Evolutionary conservation across 92 coral and sea anemone species (phyloP), one percentile per base, ranked within the genome.

Genomic region (Palythoa grandiflora): DNA sequence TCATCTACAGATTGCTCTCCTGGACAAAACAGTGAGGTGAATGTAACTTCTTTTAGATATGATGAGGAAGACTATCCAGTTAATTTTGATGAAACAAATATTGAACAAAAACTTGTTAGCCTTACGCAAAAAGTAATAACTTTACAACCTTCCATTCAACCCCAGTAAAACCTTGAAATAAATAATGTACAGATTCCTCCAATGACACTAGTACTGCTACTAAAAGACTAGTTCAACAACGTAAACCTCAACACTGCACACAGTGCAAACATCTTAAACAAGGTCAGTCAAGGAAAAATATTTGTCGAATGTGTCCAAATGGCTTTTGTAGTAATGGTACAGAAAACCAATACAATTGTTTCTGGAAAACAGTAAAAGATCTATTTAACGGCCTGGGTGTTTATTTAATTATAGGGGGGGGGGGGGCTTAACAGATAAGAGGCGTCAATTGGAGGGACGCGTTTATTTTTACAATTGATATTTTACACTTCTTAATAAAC

Each of bases 271-370:
- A 83, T 61, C 38, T 50, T 39, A 83, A n/a, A 61, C 57, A 40
- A 36, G 87, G 78, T 28, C 78, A 83, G 53, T 38, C 87, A 28
- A 66, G 9, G 7, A 66, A 66, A n/a, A 3, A 9, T 66, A 83
- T 21, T 38, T 83, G 87, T 68, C 78, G 59, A 16, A 44, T 20
- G 38, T 83, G 87, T 54, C 87, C 87, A 65, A 0, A 37, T 39
- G 60, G 73, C 21, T 28, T 83, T 38, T 83, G 78, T 17, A 63
- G 75, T 65, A 14, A 6, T 9, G 13, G 11, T 14, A 28, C 87
- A 17, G 21, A 20, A 36, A 83, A 3, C 47, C 87, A 71, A 66
- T 83, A 78, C 66, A 83, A 39, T 63, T 83, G 87, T 37, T 20
- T 51, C 53, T 83, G 77, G 60, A n/a, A n/a, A n/a, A n/a, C n/a